Evolutionary conservation across 2,888 invertebrate genomes (phyloP).

Genomic region (Willowsia nigromaculata): DNA sequence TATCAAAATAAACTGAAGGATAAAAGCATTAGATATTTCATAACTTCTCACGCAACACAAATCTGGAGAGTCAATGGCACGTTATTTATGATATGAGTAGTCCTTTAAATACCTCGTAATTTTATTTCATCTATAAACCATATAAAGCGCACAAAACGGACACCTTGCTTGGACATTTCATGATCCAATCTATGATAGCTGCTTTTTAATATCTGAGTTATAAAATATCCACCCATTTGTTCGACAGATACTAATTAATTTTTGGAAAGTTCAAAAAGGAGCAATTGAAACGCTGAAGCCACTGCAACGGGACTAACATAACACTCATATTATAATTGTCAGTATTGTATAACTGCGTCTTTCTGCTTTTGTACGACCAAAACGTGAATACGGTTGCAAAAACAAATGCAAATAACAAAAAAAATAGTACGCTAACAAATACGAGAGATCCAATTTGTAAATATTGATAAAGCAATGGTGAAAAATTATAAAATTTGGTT

Average conservation of each 20-base stretch:
- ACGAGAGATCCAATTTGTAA: slow-evolving; percentile 53
- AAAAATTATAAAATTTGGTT: not conserved
- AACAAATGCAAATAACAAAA: slow-evolving; percentile 60
- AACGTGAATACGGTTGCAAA: slow-evolving; percentile 64
- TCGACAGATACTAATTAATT: not conserved
- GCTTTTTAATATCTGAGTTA: too few relatives aligned
- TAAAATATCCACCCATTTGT: too few relatives aligned
- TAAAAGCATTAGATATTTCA: too few relatives aligned
- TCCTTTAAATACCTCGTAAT: too few relatives aligned
- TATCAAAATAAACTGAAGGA: too few relatives aligned
- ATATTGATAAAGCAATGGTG: not conserved
- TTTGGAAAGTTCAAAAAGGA: not conserved
- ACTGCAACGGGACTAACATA: not conserved
- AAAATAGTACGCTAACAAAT: slow-evolving; percentile 49
- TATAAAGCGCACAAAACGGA: too few relatives aligned
- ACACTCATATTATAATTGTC: not conserved
- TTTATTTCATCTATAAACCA: too few relatives aligned
- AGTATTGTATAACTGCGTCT: not conserved
- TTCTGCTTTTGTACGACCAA: slow-evolving; percentile 60
- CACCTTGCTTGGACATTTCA: too few relatives aligned
- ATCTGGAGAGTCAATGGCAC: not conserved
- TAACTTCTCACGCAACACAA: not conserved
- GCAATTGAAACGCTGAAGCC: slow-evolving; percentile 38
- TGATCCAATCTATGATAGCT: too few relatives aligned
- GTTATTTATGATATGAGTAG: too few relatives aligned